Evolutionary conservation across 2,888 invertebrate genomes (phyloP), one percentile per base, ranked within the genome.

Genomic region (Thymelicus sylvestris): DNA sequence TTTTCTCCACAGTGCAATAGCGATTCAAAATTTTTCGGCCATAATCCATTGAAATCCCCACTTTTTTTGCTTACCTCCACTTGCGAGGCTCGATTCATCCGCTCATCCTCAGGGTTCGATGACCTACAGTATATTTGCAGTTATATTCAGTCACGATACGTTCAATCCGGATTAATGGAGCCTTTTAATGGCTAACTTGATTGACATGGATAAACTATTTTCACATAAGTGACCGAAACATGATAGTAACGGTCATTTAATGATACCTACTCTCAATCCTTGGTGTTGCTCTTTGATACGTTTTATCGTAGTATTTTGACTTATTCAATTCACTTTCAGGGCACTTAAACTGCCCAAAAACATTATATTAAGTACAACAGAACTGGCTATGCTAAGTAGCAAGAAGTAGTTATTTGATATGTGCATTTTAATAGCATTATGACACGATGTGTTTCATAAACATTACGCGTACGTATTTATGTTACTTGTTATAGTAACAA

Each of bases 171-270:
- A 55, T 55, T 55, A 55, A 24, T 24, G 55, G 55, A 55, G 24
- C 24, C 24, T 8, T 55, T 55, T 24, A 24, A 55, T 55, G 24
- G 19, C 24, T 7, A 2, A 12, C 19, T 55, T 24, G 55, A 55
- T 19, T 55, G 55, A 55, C 55, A 55, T 55, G 55, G 55, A 24
- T 55, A 55, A 55, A 19, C 55, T 19, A 55, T 55, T 55, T 55
- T 19, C 55, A 55, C 55, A 19, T 55, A 24, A 50, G 8, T 55
- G 24, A 55, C 24, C 24, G 24, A 10, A 24, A 55, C 24, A 55
- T 52, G 19, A 13, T n/a, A 55, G 12, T 55, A 55, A 24, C 55
- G 24, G 55, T 55, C 7, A 55, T 55, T 10, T 7, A 15, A 12
- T 24, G 10, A 10, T 44, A 10, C n/a, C 6, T 52, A n/a, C 10